phyloP scores from a whole-genome alignment of 2,888 invertebrate genomes.

The Parnassius orleans region DNA sequence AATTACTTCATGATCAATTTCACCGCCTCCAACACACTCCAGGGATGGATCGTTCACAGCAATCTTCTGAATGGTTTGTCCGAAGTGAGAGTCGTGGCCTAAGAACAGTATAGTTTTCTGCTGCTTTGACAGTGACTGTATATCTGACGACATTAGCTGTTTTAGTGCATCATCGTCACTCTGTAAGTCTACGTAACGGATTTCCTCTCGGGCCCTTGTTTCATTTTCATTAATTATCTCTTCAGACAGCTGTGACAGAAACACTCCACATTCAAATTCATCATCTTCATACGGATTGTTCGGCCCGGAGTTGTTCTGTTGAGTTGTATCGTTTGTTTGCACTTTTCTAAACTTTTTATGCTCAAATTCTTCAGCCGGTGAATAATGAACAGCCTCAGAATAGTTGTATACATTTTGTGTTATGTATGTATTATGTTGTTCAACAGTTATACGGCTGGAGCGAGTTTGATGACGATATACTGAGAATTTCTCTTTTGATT shows the following conservation, averaged over 20 bases:
- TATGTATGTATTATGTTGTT: slow-evolving; percentile 63
- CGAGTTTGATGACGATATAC: slow-evolving; percentile 46
- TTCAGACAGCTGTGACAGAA: slow-evolving; percentile 56
- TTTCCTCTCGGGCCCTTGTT: slow-evolving; percentile 44
- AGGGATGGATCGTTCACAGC: slow-evolving; percentile 56
- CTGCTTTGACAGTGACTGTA: slow-evolving; percentile 58
- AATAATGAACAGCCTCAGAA: slow-evolving; percentile 46
- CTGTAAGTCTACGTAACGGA: slow-evolving; percentile 45
- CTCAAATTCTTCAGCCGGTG: slow-evolving; percentile 44
- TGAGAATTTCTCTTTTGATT: slow-evolving; percentile 45
- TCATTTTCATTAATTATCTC: slow-evolving; percentile 60
- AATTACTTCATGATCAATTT: slow-evolving; percentile 44
- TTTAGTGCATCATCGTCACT: slow-evolving; percentile 60
- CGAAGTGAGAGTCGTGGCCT: slow-evolving; percentile 57
- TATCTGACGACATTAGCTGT: slow-evolving; percentile 65
- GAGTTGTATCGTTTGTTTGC: slow-evolving; percentile 34
- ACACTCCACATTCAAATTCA: slow-evolving; percentile 59
- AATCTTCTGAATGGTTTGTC: slow-evolving; percentile 70
- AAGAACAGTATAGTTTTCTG: slow-evolving; percentile 65
- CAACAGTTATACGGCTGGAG: slow-evolving; percentile 50
- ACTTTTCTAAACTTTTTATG: slow-evolving; percentile 47
- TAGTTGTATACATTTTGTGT: slow-evolving; percentile 64
- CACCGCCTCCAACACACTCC: slow-evolving; percentile 44
- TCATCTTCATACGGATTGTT: slow-evolving; percentile 53
- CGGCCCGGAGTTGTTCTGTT: slow-evolving; percentile 26